Conservation (phyloP, 2,797 vertebrate species). For the Pseudopleuronectes americanus region DNA sequence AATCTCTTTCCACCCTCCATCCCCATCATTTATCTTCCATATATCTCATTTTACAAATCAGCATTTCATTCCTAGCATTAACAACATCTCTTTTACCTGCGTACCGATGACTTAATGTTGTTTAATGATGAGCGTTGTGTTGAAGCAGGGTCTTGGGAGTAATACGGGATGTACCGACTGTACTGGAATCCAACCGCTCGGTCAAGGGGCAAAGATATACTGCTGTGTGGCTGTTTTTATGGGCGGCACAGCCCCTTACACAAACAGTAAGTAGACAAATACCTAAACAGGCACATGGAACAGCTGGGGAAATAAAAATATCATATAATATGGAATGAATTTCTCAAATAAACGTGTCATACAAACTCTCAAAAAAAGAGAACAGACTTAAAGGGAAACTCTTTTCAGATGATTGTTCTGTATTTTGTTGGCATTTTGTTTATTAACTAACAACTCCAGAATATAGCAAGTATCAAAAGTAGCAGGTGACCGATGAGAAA, state of each 20-base stretch:
- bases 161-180: conserved; percentile 34
- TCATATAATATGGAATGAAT: conserved; percentile 26
- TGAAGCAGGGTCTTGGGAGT: conserved; percentile 34
- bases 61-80: conserved; percentile 29
- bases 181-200: conserved; percentile 30
- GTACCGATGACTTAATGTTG: conserved; percentile 37
- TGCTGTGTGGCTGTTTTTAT: conserved; percentile 32
- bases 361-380: conserved; percentile 6
- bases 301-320: conserved; percentile 10
- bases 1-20: conserved; percentile 26
- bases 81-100: conserved; percentile 23
- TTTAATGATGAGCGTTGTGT: conserved; percentile 39
- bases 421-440: no score
- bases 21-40: conserved; percentile 27
- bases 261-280: conserved; percentile 16
- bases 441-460: no score
- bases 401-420: no score
- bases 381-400: conserved; percentile 24
- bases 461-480: no score
- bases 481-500: no score
- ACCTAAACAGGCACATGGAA: conserved; percentile 7
- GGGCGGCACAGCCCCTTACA: not conserved
- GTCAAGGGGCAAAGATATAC: conserved; percentile 52
- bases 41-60: conserved; percentile 38
- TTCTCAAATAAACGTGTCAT: conserved; percentile 12